Base-by-base conservation (phyloP, 2,797 vertebrate species). In the Carduelis carduelis region DNA sequence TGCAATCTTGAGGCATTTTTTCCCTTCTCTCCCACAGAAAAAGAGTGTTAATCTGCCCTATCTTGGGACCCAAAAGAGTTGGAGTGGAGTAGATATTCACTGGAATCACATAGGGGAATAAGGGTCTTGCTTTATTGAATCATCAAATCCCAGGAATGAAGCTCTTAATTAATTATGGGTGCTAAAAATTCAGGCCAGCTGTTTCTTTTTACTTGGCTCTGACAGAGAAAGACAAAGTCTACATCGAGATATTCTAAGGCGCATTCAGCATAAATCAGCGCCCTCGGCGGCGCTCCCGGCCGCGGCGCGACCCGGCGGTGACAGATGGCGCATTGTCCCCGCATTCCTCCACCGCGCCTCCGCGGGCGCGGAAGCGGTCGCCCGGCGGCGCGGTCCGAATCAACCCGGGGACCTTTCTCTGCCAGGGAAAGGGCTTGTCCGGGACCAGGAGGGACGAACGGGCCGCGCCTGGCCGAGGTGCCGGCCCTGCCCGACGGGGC, bases 151-250 rank as follows among this genome's bases (percentile, higher is more conserved):
- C 97, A 97, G 95, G 95, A 97, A 98, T 95, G 98, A 98, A 98
- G 93, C 96, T 96, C 96, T 98, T 98, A 98, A 98, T 98, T 98
- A 98, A 98, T 98, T 98, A 98, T 98, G 98, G 98, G 98, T 96
- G 97, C 98, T 97, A 98, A 98, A 98, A 98, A 98, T 98, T 97
- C 98, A 98, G 97, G 95, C 97, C 98, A 98, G 98, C 98, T 98
- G 98, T 98, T 98, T 98, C 96, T 97, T 97, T 96, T 83, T 96
- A 95, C 91, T 93, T 89, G 96, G 88, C 96, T 96, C 87, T 95
- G 88, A 93, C 87, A 87, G 95, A 96, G 94, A 95, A 94, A 96
- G 95, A 96, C 96, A 96, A 97, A 93, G 96, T 96, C 95, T 94
- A 96, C 66, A 94, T 65, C 81, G 90, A 90, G 94, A 85, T 95